A percentile compares a stretch with the other conserved stretches of the same genome.
Evolutionary conservation across 2,797 vertebrate genomes (phyloP).

Genomic region (Dendrocincla tyrannina): DNA sequence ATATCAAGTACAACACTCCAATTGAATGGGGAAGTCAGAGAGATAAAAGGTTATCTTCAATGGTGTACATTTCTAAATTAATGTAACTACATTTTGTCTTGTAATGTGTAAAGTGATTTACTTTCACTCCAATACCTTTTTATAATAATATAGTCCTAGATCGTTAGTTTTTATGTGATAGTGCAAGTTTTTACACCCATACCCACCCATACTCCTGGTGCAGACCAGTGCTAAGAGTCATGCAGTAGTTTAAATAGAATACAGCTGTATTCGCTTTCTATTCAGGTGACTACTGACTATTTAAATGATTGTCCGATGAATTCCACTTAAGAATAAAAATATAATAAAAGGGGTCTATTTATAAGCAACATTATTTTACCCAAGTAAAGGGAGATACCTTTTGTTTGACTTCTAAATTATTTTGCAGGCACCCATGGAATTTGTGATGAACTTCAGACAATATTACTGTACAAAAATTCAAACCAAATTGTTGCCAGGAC

Average conservation of each 20-base stretch:
- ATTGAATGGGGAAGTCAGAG: not conserved
- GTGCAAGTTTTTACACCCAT: not conserved
- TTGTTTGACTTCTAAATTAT: not conserved
- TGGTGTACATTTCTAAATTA: not conserved
- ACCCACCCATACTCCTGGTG: not conserved
- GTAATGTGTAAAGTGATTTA: not conserved
- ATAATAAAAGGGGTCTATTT: not conserved
- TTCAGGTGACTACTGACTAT: not conserved
- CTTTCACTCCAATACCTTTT: not conserved
- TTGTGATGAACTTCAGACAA: not conserved
- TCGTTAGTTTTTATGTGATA: not conserved
- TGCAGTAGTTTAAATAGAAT: not conserved
- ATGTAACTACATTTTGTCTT: not conserved
- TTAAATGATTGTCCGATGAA: not conserved
- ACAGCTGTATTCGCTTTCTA: not conserved
- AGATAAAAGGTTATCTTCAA: not conserved
- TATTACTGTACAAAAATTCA: not conserved
- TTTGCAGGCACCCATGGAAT: not conserved
- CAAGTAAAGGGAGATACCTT: rapidly evolving
- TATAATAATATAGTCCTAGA: not conserved
- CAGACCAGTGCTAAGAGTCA: not conserved
- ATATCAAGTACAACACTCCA: not conserved
- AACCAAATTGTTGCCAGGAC: not conserved
- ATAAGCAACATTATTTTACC: not conserved
- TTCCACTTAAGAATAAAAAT: not conserved